Conservation (phyloP, 2,888 invertebrate species). For the Sarcophaga caerulescens region DNA sequence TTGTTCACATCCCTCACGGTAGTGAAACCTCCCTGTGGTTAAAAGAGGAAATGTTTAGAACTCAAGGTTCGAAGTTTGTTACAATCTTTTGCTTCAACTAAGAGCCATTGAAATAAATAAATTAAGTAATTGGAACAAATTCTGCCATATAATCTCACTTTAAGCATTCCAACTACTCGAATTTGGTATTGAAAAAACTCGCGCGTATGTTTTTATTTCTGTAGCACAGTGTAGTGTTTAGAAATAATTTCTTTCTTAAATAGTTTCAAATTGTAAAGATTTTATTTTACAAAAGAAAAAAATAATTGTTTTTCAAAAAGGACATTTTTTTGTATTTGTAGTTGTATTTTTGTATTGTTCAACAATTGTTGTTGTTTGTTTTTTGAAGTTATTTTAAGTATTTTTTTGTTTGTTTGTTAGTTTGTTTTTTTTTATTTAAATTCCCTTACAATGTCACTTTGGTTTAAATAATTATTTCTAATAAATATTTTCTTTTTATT, state of each 20-base stretch:
- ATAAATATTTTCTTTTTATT: background rate
- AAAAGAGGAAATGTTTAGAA: no score
- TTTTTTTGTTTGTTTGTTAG: conserved; percentile 8
- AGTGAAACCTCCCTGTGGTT: no score
- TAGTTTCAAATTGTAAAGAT: conserved; percentile 14
- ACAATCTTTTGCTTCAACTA: no score
- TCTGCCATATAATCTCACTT: no score
- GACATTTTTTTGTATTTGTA: conserved; percentile 40
- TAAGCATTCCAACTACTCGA: no score
- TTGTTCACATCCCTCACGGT: no score
- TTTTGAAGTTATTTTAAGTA: background rate
- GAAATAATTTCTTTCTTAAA: conserved; percentile 4
- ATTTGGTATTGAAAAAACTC: no score
- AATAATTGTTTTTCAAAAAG: conserved; percentile 8
- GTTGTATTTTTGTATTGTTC: conserved; percentile 12
- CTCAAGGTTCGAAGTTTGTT: no score
- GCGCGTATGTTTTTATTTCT: no score
- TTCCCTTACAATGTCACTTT: conserved; percentile 60
- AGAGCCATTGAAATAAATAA: no score
- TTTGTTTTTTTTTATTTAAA: conserved; percentile 30
- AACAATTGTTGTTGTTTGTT: conserved; percentile 30
- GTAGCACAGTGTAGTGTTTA: background rate
- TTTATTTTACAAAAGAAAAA: background rate
- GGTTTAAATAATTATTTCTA: background rate
- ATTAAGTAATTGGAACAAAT: no score